These are phyloP conservation scores for Trachops cirrhosus DNA, from an alignment of 2,797 vertebrate species.

Conservation along the genomic window DNA sequence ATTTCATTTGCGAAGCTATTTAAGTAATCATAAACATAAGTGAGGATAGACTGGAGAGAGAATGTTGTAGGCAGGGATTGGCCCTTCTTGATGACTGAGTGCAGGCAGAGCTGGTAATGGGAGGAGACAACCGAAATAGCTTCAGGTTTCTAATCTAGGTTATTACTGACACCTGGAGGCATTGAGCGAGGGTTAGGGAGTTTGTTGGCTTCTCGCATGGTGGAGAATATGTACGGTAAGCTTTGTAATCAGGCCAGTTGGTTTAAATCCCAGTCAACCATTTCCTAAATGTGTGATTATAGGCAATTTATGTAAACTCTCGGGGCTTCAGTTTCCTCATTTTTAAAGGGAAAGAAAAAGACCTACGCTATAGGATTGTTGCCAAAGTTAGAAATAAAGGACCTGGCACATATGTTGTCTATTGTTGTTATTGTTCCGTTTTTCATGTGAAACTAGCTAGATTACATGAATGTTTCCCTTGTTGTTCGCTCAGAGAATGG, in stretches of 20 bases:
- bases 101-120: neutral
- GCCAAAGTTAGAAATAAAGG: conserved; percentile 7
- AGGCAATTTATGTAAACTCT: neutral
- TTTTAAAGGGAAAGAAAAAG: conserved; percentile 1
- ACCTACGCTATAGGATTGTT: neutral
- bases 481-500: neutral
- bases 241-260: neutral
- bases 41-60: neutral
- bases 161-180: neutral
- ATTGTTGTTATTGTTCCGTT: neutral
- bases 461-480: neutral
- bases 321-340: neutral
- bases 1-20: neutral
- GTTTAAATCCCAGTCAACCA: neutral
- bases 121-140: neutral
- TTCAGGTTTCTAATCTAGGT: neutral
- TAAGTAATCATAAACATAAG: neutral
- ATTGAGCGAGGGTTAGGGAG: neutral
- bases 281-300: neutral
- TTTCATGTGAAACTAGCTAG: conserved; percentile 22
- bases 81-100: neutral
- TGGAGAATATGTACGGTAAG: neutral
- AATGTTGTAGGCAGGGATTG: neutral
- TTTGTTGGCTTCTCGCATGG: neutral
- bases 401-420: neutral